A percentile compares a stretch with the other conserved stretches of the same genome.
phyloP scores from a whole-genome alignment of 2,888 invertebrate genomes.

The Rotaria macrura region DNA sequence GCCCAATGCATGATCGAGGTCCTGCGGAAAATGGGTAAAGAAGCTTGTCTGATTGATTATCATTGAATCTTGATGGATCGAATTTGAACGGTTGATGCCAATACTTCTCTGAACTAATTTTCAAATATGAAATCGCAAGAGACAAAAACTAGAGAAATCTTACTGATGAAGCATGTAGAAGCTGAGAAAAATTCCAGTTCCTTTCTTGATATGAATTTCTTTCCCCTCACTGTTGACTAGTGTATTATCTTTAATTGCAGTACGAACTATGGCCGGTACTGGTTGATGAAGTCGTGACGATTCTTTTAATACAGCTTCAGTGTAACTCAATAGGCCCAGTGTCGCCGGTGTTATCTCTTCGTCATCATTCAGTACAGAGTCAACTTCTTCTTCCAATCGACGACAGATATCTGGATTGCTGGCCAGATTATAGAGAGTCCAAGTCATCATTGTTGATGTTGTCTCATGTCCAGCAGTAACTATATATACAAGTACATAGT shows the following conservation, averaged over 20 bases:
- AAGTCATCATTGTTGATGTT: not conserved
- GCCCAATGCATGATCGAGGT: not conserved
- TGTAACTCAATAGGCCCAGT: not conserved
- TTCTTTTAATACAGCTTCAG: not conserved
- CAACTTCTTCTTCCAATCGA: no score
- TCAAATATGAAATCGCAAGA: no score
- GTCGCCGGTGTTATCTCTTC: no score
- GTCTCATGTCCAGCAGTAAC: not conserved
- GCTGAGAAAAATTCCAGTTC: not conserved
- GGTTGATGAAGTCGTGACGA: not conserved
- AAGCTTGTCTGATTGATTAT: not conserved
- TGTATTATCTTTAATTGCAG: not conserved
- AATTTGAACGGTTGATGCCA: slow-evolving; percentile 18
- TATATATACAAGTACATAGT: no score
- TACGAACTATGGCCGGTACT: not conserved
- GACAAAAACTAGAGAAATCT: no score
- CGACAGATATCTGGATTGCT: no score
- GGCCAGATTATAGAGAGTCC: not conserved
- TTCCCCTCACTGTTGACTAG: not conserved
- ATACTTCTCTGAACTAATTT: not conserved
- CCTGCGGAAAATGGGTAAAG: not conserved
- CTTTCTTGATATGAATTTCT: slow-evolving; percentile 6
- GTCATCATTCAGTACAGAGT: no score
- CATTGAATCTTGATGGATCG: not conserved
- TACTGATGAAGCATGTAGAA: not conserved